Base-by-base conservation (phyloP, 2,888 invertebrate species). In the Branchipolynoe longqiensis region DNA sequence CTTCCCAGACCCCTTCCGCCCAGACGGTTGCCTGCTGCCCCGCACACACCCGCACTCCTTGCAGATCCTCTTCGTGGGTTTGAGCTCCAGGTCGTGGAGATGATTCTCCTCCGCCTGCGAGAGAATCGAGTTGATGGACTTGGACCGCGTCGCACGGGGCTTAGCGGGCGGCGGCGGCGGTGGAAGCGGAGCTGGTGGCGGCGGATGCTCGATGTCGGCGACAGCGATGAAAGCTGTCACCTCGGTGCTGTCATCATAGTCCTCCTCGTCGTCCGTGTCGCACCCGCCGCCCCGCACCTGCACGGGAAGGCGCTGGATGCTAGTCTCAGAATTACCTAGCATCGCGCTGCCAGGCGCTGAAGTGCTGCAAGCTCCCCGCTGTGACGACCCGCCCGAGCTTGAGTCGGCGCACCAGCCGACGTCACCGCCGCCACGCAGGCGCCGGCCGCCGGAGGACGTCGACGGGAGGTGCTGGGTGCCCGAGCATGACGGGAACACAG, bases 261-360 rank as follows among this genome's bases (percentile, higher is more conserved):
- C 78, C 41, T 78, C 78, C 78, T 78, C 78, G 54, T 78, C 78
- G 48, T 78, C 78, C 54, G 78, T 48, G 54, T 78, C 78, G 28
- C 78, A 78, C 25, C 38, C 38, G 28, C 64, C n/a, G 31, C 64
- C 64, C 73, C 73, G 38, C 0, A 28, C n/a, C 41, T 41, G 8
- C 41, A 22, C 14, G 4, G 12, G 3, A 3, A 62, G 31, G 1
- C 33, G 62, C 22, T 38, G 69, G 3, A 69, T 38, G 25, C 69
- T 69, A n/a, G 36, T 36, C 69, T 36, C 36, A 1, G 69, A 69
- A 1, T 25, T 31, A 4, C 58, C 8, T 0, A 2, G 6, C 18
- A 25, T 31, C n/a, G n/a, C 56, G 56, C 22, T 31, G 36, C 69
- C 69, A n/a, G n/a, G n/a, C n/a, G n/a, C n/a, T n/a, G n/a, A n/a